Base-by-base conservation (phyloP, 2,888 invertebrate genomes). In the Xestobium rufovillosum region DNA sequence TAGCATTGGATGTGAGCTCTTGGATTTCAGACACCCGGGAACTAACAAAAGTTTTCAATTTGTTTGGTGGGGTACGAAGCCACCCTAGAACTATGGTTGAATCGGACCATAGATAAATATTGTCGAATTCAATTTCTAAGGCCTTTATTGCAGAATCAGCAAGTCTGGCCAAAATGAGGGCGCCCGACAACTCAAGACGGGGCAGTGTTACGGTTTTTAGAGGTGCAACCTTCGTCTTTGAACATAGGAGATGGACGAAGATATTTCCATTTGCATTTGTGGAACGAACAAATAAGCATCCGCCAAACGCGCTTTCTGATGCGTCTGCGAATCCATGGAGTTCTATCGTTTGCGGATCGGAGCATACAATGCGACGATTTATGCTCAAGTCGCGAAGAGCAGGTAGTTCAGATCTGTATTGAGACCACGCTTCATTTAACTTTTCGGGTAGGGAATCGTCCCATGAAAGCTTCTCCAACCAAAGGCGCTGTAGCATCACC, bases 1-100 rank as follows among this genome's bases (percentile, higher is more conserved):
- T 12, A 25, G 26, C 25, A 14, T 32, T 10, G 3, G 15, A 15
- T 10, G 42, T 43, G 2, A 44, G 11, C 4, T 13, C 11, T 31
- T 48, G 44, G 14, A 49, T 42, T 25, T 47, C 47, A 3, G 45
- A 30, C 9, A 50, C 41, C 11, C 48, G 34, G 28, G 43, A 44
- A 25, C 36, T 26, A 3, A 47, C 43, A 36, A 48, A 48, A 8
- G 38, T 39, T 39, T 49, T 46, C 15, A 44, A 38, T 13, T 34
- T 25, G 32, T 41, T 39, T 8, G 47, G 42, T 1, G 19, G 11
- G 2, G 42, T 37, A 28, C 37, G 38, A 26, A 48, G 14, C 49
- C 43, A 49, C 10, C 43, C 37, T 9, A 49, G 25, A 6, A 43
- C 36, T 6, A 46, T 45, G 4, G 45, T 47, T 8, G 47, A 50